Conservation (phyloP, 2,888 invertebrate species). For the Metellina segmentata region DNA sequence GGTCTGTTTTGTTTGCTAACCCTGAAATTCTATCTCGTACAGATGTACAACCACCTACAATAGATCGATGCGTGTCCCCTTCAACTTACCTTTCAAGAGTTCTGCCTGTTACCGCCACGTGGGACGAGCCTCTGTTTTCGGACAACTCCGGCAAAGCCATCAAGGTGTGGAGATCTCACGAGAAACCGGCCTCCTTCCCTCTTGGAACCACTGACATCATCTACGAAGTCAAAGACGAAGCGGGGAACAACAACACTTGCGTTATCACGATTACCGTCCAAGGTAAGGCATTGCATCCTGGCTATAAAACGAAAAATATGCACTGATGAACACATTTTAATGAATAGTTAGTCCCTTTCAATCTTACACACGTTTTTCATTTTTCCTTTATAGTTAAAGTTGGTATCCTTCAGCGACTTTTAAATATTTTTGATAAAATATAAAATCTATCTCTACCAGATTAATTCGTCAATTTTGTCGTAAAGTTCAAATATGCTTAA, state of each 20-base stretch:
- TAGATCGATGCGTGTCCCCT: slow-evolving; percentile 85
- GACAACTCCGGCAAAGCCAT: slow-evolving; percentile 84
- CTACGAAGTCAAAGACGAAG: slow-evolving; percentile 84
- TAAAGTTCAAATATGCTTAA: too few relatives aligned
- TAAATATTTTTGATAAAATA: too few relatives aligned
- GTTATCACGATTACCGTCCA: slow-evolving; percentile 84
- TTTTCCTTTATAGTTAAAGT: too few relatives aligned
- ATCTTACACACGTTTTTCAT: too few relatives aligned
- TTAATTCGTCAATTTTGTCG: too few relatives aligned
- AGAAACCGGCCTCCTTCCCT: slow-evolving; percentile 82
- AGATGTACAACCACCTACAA: slow-evolving; percentile 84
- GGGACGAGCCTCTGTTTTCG: slow-evolving; percentile 84
- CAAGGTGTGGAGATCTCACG: slow-evolving; percentile 80
- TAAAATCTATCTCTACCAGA: too few relatives aligned
- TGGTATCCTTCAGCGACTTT: too few relatives aligned
- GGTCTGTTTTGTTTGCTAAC: too few relatives aligned
- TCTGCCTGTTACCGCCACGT: slow-evolving; percentile 82
- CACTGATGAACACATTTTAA: background rate
- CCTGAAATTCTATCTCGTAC: background rate
- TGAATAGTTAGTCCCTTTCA: background rate
- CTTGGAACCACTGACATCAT: slow-evolving; percentile 84
- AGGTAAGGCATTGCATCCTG: slow-evolving; percentile 80
- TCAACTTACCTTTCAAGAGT: slow-evolving; percentile 81
- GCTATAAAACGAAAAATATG: background rate
- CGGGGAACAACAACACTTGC: slow-evolving; percentile 84